Percentiles rank a stretch among this genome's conserved stretches.
phyloP scores from a whole-genome alignment of 2,888 invertebrate species.

The Chrysotoxum bicinctum region DNA sequence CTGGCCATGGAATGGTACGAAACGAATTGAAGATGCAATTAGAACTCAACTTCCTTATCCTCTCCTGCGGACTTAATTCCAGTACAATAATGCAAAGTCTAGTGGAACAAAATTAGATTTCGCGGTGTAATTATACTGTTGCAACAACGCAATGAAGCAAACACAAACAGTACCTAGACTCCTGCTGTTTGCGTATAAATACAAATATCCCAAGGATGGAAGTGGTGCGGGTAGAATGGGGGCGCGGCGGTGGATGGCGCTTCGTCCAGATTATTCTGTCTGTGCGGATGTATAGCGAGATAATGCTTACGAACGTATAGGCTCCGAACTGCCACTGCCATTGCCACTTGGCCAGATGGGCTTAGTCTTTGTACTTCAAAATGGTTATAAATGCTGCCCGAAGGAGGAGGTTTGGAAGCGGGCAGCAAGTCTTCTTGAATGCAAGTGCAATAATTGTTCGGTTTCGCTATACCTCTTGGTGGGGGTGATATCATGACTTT shows the following conservation, averaged over 20 bases:
- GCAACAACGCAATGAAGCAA: slow-evolving; percentile 24
- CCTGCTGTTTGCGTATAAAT: slow-evolving; percentile 1
- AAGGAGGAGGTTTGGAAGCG: background rate
- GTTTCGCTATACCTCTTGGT: background rate
- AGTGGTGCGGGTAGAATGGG: background rate
- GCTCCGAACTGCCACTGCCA: slow-evolving; percentile 60
- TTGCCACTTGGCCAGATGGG: slow-evolving; percentile 66
- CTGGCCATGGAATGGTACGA: slow-evolving; percentile 7
- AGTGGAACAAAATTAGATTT: slow-evolving; percentile 71
- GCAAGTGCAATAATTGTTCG: slow-evolving; percentile 33
- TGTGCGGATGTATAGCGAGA: background rate
- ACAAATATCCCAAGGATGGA: slow-evolving; percentile 28
- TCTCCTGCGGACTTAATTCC: slow-evolving; percentile 63
- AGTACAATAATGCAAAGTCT: slow-evolving; percentile 57
- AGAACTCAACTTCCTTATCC: slow-evolving; percentile 67
- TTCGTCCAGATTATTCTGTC: slow-evolving; percentile 3
- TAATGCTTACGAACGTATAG: slow-evolving; percentile 40
- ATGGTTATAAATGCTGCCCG: slow-evolving; percentile 9
- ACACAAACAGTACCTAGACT: slow-evolving; percentile 16
- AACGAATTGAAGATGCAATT: slow-evolving; percentile 64
- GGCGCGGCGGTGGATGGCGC: slow-evolving; percentile 19
- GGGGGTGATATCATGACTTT: slow-evolving; percentile 19
- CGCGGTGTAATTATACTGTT: slow-evolving; percentile 63
- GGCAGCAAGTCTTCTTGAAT: slow-evolving; percentile 6
- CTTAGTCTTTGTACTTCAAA: slow-evolving; percentile 48